These are phyloP conservation scores for Puffinus mauretanicus DNA, from an alignment of 2,113 vertebrate genomes.

Conservation along the genomic window DNA sequence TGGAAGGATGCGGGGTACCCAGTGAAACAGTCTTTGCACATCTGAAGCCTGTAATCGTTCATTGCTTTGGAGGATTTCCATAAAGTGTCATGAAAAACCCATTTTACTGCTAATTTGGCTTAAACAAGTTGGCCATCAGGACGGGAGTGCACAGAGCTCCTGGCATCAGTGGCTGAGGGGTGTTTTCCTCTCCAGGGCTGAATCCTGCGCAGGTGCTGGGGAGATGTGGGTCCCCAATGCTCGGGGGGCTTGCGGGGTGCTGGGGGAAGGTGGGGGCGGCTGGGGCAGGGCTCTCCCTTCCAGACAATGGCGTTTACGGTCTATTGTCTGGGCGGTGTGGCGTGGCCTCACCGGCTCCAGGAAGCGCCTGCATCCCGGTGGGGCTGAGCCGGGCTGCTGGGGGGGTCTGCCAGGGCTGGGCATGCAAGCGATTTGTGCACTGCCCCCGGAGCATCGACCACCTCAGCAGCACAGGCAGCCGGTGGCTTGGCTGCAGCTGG, in stretches of 20 bases:
- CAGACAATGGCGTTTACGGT: constrained; percentile 29
- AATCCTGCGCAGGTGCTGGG: neutral
- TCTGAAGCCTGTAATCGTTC: neutral
- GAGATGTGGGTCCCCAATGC: neutral
- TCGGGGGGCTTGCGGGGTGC: rapidly evolving
- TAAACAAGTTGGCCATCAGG: neutral
- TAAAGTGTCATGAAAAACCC: constrained; percentile 7
- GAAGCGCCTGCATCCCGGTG: neutral
- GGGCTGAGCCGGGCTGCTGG: neutral
- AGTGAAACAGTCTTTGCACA: neutral
- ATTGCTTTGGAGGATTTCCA: constrained; percentile 10
- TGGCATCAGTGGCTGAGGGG: neutral
- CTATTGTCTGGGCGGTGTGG: constrained; percentile 45
- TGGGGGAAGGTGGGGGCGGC: neutral
- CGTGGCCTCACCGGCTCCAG: neutral
- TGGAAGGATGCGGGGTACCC: neutral
- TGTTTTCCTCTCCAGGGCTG: neutral
- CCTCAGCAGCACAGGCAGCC: neutral
- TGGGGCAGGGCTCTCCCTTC: neutral
- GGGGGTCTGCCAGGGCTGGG: neutral
- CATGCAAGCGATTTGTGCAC: rapidly evolving
- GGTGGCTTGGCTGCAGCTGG: neutral
- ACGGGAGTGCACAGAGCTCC: neutral
- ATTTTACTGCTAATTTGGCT: constrained; percentile 48
- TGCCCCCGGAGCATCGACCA: neutral